Evolutionary conservation across 2,113 vertebrate genomes (phyloP), one percentile per base, ranked within the genome.

Genomic region (Pterocles gutturalis): DNA sequence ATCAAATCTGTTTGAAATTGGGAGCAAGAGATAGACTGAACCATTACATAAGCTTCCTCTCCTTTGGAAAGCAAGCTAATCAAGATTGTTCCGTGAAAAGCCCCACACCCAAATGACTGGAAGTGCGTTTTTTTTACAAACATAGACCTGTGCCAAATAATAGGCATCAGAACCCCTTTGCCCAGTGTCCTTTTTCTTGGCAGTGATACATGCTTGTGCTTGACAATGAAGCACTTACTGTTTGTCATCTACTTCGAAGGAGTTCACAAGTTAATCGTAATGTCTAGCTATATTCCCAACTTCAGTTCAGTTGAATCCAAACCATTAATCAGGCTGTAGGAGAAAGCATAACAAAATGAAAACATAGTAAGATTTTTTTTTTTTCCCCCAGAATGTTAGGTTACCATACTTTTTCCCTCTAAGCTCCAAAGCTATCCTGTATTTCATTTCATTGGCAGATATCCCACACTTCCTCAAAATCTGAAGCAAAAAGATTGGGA

Each of bases 31-130:
- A 80, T 31, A 77, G 83, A 48, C 58, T 9, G 71, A 77, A 13
- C 66, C 61, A 64, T 88, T 89, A 79, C 86, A 80, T 69, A 92
- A 94, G 62, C n/a, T 90, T 88, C 90, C 83, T 83, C 67, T 95
- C 71, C 79, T 53, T 31, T 80, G 79, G 79, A 95, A 93, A 90
- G 83, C 85, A 86, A 66, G 62, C n/a, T 88, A 80, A 96, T 92
- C 71, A 88, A 31, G 83, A 89, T 76, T 51, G 64, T 90, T 91
- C 91, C 89, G 36, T 58, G 22, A 43, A 90, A 91, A 71, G 24
- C 38, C 80, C 72, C 91, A 67, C 76, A 78, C 80, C 77, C 83
- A 51, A 75, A 18, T 33, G 91, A 43, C 64, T 92, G 89, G 80
- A 94, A 96, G 64, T 55, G 60, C 76, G 24, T 80, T 90, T 92